Conservation (phyloP, 2,888 invertebrate species). For the Noctua janthina region DNA sequence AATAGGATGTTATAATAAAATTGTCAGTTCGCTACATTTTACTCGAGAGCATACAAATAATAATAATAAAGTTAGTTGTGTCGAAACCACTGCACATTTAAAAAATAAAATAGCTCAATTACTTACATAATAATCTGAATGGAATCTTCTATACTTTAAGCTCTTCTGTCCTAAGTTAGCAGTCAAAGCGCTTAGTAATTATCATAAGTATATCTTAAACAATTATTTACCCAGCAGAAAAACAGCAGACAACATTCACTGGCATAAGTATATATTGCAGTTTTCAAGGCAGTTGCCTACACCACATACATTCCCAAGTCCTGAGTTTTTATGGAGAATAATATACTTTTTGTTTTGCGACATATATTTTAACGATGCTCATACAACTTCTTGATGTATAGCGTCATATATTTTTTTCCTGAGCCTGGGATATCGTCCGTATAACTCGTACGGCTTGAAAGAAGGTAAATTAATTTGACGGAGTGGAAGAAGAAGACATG, state of each 20-base stretch:
- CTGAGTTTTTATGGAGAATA: slow-evolving; percentile 20
- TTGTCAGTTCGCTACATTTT: too few relatives aligned
- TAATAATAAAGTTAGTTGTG: too few relatives aligned
- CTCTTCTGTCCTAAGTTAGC: neutral
- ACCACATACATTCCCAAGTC: neutral
- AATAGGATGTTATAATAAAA: too few relatives aligned
- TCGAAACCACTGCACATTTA: too few relatives aligned
- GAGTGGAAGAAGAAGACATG: too few relatives aligned
- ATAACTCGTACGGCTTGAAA: neutral
- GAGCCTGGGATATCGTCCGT: neutral
- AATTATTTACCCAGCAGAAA: neutral
- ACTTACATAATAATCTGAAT: too few relatives aligned
- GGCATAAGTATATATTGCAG: slow-evolving; percentile 19
- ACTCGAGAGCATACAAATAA: too few relatives aligned
- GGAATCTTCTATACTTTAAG: neutral
- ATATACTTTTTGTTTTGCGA: slow-evolving; percentile 29
- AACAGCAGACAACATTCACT: slow-evolving; percentile 9
- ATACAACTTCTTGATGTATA: neutral
- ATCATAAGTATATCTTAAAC: neutral
- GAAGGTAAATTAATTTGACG: neutral
- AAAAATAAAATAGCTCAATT: too few relatives aligned
- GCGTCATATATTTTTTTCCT: neutral
- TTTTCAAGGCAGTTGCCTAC: slow-evolving; percentile 22
- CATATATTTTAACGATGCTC: slow-evolving; percentile 13
- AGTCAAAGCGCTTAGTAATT: neutral